Evolutionary conservation across 1,140 invertebrate species (phyloP).

Genomic region (Acromyrmex echinatior): DNA sequence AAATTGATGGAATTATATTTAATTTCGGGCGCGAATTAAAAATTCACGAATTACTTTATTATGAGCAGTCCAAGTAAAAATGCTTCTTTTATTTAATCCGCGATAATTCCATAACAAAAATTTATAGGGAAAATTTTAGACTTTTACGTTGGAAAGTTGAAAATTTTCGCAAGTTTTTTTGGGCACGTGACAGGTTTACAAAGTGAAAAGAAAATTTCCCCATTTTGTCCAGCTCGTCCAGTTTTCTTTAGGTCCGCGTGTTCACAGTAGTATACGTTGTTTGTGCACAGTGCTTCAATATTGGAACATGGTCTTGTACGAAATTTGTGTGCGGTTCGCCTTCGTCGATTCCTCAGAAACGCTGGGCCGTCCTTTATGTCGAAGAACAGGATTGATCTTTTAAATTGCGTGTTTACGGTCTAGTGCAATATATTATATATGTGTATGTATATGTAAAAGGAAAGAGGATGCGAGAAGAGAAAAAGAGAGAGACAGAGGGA

Average conservation of each 20-base stretch:
- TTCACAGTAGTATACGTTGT: neutral
- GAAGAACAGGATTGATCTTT: slow-evolving; percentile 62
- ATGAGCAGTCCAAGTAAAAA: no score
- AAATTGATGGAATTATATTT: slow-evolving; percentile 5
- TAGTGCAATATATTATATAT: slow-evolving; percentile 55
- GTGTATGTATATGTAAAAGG: slow-evolving; percentile 34
- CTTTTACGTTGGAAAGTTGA: no score
- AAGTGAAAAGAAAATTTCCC: no score
- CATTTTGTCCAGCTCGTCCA: no score
- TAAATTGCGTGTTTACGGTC: slow-evolving; percentile 66
- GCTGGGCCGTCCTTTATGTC: slow-evolving; percentile 47
- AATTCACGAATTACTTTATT: neutral
- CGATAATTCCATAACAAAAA: no score
- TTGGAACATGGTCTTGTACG: neutral
- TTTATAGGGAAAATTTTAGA: no score
- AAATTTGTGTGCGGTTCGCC: slow-evolving; percentile 43
- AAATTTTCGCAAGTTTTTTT: no score
- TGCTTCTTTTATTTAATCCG: no score
- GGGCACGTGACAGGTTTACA: no score
- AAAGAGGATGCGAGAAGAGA: slow-evolving; percentile 36
- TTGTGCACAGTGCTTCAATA: neutral
- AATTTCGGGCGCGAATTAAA: neutral
- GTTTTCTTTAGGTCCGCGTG: neutral
- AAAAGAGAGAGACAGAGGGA: slow-evolving; percentile 15
- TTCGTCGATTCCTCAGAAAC: slow-evolving; percentile 40